Conservation (phyloP, 37 sponge, comb jelly and placozoan species). For the Amphimedon queenslandica region DNA sequence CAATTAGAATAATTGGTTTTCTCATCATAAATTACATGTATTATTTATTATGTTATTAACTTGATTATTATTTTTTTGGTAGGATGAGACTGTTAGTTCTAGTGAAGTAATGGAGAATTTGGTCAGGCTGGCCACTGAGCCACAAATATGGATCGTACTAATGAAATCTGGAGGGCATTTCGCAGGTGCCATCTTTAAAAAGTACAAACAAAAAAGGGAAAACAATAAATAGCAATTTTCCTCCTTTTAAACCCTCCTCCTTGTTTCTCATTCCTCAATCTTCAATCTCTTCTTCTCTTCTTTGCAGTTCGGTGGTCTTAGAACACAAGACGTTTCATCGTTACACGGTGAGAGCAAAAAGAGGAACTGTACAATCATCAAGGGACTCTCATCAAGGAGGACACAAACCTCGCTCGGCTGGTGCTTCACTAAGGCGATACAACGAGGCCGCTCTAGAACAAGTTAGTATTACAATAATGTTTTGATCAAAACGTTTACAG, state of each 20-base stretch:
- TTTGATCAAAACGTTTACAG: not conserved
- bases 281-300: not conserved
- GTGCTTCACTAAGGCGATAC: conserved; percentile 68
- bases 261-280: too few relatives aligned
- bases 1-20: too few relatives aligned
- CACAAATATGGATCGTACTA: conserved; percentile 56
- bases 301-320: conserved; percentile 26
- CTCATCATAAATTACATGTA: too few relatives aligned
- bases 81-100: not conserved
- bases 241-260: too few relatives aligned
- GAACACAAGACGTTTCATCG: conserved; percentile 98
- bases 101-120: not conserved
- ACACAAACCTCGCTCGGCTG: conserved; percentile 78
- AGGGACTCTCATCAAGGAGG: conserved; percentile 76
- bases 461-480: conserved; percentile 1
- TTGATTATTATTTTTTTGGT: not conserved
- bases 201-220: conserved; percentile 18
- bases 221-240: not conserved
- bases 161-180: conserved; percentile 90
- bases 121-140: not conserved
- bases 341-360: conserved; percentile 93
- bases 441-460: conserved; percentile 71
- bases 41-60: too few relatives aligned
- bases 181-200: conserved; percentile 92
- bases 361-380: conserved; percentile 85